These are phyloP conservation scores for Drosophila nr. perissopoda DNA, from an alignment of 2,888 invertebrate genomes.

Conservation along the genomic window DNA sequence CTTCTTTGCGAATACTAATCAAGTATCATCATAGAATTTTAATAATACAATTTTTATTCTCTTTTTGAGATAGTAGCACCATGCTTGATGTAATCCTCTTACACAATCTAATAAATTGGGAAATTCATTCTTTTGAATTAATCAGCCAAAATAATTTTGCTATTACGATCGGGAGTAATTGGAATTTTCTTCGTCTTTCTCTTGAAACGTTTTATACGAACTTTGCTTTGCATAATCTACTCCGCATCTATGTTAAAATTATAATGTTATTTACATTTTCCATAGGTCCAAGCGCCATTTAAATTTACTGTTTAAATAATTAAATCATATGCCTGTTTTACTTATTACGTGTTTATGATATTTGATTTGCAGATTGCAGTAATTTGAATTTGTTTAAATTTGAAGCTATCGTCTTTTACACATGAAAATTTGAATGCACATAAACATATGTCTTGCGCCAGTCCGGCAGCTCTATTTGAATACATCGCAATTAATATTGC, in stretches of 20 bases:
- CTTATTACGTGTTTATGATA: slow-evolving; percentile 66
- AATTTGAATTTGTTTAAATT: background rate
- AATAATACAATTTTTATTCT: background rate
- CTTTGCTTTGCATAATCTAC: background rate
- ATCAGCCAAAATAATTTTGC: background rate
- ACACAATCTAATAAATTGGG: background rate
- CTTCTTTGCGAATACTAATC: background rate
- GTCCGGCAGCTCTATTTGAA: slow-evolving; percentile 4
- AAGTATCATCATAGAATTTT: background rate
- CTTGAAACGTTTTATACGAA: background rate
- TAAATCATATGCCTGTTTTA: background rate
- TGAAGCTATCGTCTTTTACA: background rate
- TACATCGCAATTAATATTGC: too few relatives aligned
- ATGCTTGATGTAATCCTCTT: background rate
- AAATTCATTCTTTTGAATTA: background rate
- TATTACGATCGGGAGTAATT: background rate
- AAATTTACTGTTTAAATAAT: too few relatives aligned
- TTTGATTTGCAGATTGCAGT: background rate
- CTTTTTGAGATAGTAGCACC: background rate
- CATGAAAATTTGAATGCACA: background rate
- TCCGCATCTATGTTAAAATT: background rate
- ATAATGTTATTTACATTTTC: background rate
- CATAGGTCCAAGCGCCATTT: background rate
- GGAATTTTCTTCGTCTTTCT: background rate
- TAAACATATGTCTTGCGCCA: background rate